Evolutionary conservation across 2,797 vertebrate species (phyloP).

Genomic region (Aphelocoma californica): DNA sequence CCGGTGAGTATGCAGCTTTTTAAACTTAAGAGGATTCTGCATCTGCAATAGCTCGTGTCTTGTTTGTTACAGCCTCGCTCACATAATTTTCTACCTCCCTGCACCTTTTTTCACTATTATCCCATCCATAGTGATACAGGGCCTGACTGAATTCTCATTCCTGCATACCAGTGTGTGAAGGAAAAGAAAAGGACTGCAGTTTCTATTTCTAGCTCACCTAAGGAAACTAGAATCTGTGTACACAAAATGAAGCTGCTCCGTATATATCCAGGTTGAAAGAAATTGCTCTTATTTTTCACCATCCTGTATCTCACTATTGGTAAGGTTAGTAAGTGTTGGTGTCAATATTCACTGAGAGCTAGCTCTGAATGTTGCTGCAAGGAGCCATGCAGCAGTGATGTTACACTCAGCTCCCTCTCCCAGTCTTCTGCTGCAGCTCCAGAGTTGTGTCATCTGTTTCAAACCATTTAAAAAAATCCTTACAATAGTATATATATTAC

Average conservation of each 20-base stretch:
- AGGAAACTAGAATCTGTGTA: background rate
- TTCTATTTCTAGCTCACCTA: background rate
- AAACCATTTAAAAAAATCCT: background rate
- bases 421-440: background rate
- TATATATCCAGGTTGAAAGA: background rate
- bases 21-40: background rate
- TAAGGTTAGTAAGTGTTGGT: background rate
- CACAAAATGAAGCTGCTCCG: background rate
- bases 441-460: background rate
- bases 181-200: background rate
- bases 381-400: fast-evolving
- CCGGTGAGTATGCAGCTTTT: background rate
- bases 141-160: background rate
- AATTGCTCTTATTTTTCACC: background rate
- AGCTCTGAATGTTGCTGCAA: background rate
- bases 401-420: background rate
- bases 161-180: background rate
- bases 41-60: background rate
- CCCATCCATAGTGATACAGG: background rate
- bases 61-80: background rate
- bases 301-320: background rate
- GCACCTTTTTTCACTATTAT: background rate
- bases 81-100: background rate
- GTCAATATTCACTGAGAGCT: background rate
- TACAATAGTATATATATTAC: background rate